Base-by-base conservation (phyloP, 2,113 vertebrate genomes). In the Condylura cristata region DNA sequence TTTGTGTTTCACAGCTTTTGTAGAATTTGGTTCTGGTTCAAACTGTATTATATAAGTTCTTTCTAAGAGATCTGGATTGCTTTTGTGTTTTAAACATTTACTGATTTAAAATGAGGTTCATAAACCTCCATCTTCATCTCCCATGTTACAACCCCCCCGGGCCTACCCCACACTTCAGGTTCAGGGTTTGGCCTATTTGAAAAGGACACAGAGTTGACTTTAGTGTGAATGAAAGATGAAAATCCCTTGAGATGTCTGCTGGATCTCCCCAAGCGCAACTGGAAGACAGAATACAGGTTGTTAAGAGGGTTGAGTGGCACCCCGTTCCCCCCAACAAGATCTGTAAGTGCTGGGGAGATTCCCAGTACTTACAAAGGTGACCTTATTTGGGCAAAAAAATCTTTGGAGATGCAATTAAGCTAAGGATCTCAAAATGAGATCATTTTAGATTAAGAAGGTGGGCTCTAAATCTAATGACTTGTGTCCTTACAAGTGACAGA, bases 181-280 rank as follows among this genome's bases (percentile, higher is more conserved):
- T 94, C 34, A 56, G 20, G 71, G 44, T 95, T 24, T 88, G 90
- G 75, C 68, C 63, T 83, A 41, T 85, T 96, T 89, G 89, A 79
- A 92, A 87, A 91, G 66, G 41, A 94, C 76, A 20, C 58, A 93
- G 61, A 95, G 75, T 93, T 89, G 70, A 68, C 80, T 89, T 95
- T 13, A 87, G 82, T 68, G 34, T 87, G 85, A 90, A 60, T 3
- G 24, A 56, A 46, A 60, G 20, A 60, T 88, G 68, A 56, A 86
- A 8, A 37, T 61, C 26, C 24, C 46, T 93, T 63, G 65, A 82
- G 95, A 93, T 70, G 68, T 24, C 6, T 91, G 53, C 26, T 96
- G 91, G 93, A 68, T 41, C 34, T 41, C 28, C 53, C 11, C 22
- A 11, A 60, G 30, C 9, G 30, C 32, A 48, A 60, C 44, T 13